Evolutionary conservation across 2,797 vertebrate species (phyloP).

Genomic region (Pelochelys cantorii): DNA sequence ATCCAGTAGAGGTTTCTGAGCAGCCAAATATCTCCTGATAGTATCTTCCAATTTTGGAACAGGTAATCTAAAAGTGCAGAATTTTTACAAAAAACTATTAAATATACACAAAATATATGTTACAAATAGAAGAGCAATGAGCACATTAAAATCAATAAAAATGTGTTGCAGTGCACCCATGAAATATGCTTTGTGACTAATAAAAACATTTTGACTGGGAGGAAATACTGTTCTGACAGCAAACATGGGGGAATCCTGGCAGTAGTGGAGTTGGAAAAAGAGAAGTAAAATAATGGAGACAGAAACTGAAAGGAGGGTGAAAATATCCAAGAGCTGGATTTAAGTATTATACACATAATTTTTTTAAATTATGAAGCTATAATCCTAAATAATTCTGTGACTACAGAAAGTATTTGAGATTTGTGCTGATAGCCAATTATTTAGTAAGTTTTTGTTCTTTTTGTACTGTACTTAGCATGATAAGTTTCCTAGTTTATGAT

Average conservation of each 20-base stretch:
- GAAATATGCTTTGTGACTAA: not conserved
- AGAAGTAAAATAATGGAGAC: not conserved
- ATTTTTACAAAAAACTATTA: not conserved
- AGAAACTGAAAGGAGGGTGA: not conserved
- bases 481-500: no score
- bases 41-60: slow-evolving; percentile 9
- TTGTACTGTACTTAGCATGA: not conserved
- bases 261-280: not conserved
- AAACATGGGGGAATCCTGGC: not conserved
- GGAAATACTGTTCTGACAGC: not conserved
- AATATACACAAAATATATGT: not conserved
- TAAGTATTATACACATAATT: not conserved
- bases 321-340: not conserved
- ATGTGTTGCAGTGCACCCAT: not conserved
- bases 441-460: not conserved
- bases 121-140: not conserved
- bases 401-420: not conserved
- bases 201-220: not conserved
- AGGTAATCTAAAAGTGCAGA: not conserved
- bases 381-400: not conserved
- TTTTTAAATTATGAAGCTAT: not conserved
- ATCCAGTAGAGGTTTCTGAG: slow-evolving; percentile 24
- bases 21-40: not conserved
- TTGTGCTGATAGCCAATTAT: not conserved
- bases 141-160: not conserved